These are phyloP conservation scores for Oenanthe oenanthe DNA, from an alignment of 2,113 vertebrate species.

Conservation along the genomic window DNA sequence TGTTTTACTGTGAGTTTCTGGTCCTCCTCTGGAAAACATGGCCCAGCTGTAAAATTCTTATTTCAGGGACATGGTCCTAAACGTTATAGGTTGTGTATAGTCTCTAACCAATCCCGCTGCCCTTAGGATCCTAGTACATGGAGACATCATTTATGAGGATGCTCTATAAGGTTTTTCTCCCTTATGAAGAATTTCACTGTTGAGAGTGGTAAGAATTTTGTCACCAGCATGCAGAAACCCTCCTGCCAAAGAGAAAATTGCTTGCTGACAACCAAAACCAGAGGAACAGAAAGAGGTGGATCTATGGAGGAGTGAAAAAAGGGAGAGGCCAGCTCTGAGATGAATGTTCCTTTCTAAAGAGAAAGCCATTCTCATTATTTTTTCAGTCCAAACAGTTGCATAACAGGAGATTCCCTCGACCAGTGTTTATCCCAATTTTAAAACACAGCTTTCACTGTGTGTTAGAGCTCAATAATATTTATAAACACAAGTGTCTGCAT, in stretches of 20 bases:
- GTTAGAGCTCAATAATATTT: constrained; percentile 69
- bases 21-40: neutral
- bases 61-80: neutral
- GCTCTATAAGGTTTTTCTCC: neutral
- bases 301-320: neutral
- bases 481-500: constrained; percentile 62
- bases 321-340: neutral
- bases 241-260: neutral
- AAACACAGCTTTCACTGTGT: constrained; percentile 60
- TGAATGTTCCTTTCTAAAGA: neutral
- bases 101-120: neutral
- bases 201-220: neutral
- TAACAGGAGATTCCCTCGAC: constrained; percentile 48
- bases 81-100: neutral
- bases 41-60: neutral
- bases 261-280: neutral
- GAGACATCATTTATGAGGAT: neutral
- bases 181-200: neutral
- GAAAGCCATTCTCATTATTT: neutral
- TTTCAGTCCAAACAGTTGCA: constrained; percentile 17
- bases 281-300: neutral
- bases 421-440: constrained; percentile 43
- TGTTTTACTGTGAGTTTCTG: neutral
- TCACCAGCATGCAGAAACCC: neutral
- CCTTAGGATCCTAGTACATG: neutral